Evolutionary conservation across 2,797 vertebrate species (phyloP), one percentile per base, ranked within the genome.

Genomic region (Poeciliopsis presidionis): DNA sequence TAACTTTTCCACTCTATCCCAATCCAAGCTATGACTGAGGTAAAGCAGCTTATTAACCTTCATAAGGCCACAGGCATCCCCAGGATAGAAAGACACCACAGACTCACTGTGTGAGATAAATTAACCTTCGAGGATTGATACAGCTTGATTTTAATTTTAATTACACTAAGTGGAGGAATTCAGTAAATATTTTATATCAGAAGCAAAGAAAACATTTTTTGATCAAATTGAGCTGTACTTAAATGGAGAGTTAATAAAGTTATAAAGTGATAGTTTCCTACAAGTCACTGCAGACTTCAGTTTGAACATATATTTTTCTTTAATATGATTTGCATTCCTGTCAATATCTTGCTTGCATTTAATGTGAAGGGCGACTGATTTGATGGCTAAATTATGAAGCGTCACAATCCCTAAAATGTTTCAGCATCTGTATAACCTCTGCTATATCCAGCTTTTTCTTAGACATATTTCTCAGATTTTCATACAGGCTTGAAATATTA

Each of bases 41-140:
- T 90, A 93, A 93, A 88, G 84, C 88, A 92, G 89, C 93, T 95
- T 93, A 95, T 96, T 95, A 95, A 95, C 94, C 94, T 95, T 90
- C 89, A 82, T 81, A 82, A 91, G 90, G 90, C 95, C 93, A 93
- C 83, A 80, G 93, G 92, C 91, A 80, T 92, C 88, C 78, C 81
- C 53, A 0, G 76, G 89, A 92, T 87, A 81, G 91, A 83, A 87
- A 91, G 81, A 86, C 87, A 86, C 83, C 82, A 65, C 87, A 84
- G 84, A 88, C 76, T 71, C 73, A 80, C 78, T 73, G 70, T 89
- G 88, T 89, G 82, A 92, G 91, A 90, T 87, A 92, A 93, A 94
- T 95, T 94, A 94, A 94, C 92, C 93, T 90, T 73, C 47, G 76
- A 85, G 84, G 85, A 92, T 86, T 94, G 92, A 93, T 91, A 92